phyloP scores from a whole-genome alignment of 2,888 invertebrate genomes.

The Thysanoteuthis rhombus region DNA sequence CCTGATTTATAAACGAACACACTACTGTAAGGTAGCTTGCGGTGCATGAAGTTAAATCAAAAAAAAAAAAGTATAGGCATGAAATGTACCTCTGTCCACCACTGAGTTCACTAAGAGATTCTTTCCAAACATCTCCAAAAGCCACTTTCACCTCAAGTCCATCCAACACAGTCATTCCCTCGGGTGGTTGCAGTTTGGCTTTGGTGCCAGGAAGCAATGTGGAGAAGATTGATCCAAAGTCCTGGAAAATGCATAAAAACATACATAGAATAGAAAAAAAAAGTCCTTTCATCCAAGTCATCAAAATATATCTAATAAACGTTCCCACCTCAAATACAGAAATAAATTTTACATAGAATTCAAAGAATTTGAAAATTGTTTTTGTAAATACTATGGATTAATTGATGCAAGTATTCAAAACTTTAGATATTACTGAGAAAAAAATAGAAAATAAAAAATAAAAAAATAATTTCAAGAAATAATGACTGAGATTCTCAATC shows the following conservation, averaged over 20 bases:
- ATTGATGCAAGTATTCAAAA: too few species aligned
- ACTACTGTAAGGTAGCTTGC: too few species aligned
- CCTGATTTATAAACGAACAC: too few species aligned
- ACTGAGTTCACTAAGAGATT: slow-evolving; percentile 92
- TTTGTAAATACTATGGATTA: too few species aligned
- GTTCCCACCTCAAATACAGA: neutral
- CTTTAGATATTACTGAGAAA: too few species aligned
- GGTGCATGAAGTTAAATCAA: neutral
- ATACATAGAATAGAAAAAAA: neutral
- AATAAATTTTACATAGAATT: neutral
- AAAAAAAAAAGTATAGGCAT: neutral
- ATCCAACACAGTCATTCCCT: slow-evolving; percentile 79
- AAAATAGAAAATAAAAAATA: too few species aligned
- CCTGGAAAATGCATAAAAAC: slow-evolving; percentile 68
- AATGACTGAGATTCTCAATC: too few species aligned
- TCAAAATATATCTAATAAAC: neutral
- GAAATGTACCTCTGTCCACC: slow-evolving; percentile 85
- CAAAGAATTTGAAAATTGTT: neutral
- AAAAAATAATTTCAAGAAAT: too few species aligned
- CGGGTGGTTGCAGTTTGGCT: slow-evolving; percentile 83
- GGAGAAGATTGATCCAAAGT: slow-evolving; percentile 94
- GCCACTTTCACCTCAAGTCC: slow-evolving; percentile 92
- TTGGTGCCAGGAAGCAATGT: slow-evolving; percentile 89
- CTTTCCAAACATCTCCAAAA: slow-evolving; percentile 94
- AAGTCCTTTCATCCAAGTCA: neutral